Evolutionary conservation across 2,113 vertebrate species (phyloP).

Genomic region (Chaetura pelagica): DNA sequence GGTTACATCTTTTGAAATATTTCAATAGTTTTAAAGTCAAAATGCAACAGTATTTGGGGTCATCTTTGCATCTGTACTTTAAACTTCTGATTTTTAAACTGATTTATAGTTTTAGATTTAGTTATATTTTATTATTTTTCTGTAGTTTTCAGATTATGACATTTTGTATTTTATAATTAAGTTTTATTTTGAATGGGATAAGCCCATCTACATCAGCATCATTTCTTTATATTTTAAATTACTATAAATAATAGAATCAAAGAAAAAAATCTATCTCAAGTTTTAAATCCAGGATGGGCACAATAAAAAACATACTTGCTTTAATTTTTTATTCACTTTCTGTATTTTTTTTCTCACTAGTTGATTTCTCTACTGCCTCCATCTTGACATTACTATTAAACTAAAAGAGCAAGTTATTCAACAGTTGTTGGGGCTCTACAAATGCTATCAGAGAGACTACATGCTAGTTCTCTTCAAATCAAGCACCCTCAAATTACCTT

Average conservation of each 20-base stretch:
- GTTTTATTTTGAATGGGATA: not conserved
- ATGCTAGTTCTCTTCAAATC: not conserved
- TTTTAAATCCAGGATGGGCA: not conserved
- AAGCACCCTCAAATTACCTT: not conserved
- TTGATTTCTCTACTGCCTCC: not conserved
- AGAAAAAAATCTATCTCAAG: not conserved
- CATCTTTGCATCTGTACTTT: not conserved
- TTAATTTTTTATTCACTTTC: not conserved
- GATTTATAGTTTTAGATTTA: not conserved
- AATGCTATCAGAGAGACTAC: not conserved
- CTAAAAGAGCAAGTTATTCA: not conserved
- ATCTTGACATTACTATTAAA: not conserved
- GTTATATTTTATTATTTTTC: not conserved
- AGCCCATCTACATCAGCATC: not conserved
- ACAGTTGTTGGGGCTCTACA: not conserved
- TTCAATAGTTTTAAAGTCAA: not conserved
- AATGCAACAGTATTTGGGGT: not conserved
- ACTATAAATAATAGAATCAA: not conserved
- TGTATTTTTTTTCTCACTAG: not conserved
- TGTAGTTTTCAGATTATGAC: not conserved
- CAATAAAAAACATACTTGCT: not conserved
- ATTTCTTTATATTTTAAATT: not conserved
- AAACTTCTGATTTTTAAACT: not conserved
- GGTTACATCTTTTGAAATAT: not conserved
- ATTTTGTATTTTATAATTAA: not conserved